A percentile compares a stretch with the other conserved stretches of the same genome.
phyloP scores from a whole-genome alignment of 2,113 vertebrate genomes.

The Daboia siamensis region DNA sequence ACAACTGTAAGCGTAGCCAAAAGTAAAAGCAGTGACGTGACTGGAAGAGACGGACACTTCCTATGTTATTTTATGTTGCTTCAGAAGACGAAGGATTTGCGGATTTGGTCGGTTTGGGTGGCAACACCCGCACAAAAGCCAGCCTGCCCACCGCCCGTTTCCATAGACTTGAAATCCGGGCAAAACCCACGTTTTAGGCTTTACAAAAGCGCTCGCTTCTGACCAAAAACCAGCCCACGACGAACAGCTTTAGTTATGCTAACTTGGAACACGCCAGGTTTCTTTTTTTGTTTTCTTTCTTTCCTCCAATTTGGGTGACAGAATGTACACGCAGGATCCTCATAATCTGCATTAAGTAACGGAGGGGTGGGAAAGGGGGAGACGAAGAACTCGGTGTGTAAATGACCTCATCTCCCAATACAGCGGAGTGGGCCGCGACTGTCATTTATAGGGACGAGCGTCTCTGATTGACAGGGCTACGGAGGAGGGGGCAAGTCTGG shows the following conservation, averaged over 20 bases:
- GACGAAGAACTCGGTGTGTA: not conserved
- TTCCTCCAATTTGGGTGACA: not conserved
- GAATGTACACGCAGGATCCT: conserved; percentile 9
- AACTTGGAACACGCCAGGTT: conserved; percentile 14
- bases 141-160: not conserved
- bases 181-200: conserved; percentile 15
- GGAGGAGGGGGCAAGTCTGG: not conserved
- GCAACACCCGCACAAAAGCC: not conserved
- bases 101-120: not conserved
- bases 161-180: not conserved
- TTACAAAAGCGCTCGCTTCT: conserved; percentile 2
- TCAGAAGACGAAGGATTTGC: not conserved
- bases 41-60: not conserved
- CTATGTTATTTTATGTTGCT: not conserved
- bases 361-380: not conserved
- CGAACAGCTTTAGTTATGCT: conserved; percentile 23
- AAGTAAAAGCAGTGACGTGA: not conserved
- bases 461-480: conserved; percentile 5
- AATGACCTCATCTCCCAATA: conserved; percentile 10
- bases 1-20: not conserved
- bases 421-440: not conserved
- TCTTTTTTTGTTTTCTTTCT: not conserved
- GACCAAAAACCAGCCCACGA: conserved; percentile 29
- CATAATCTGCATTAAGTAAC: conserved; percentile 10
- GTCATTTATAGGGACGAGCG: not conserved